Evolutionary conservation across 2,113 vertebrate genomes (phyloP), one percentile per base, ranked within the genome.

Genomic region (Steatornis caripensis): DNA sequence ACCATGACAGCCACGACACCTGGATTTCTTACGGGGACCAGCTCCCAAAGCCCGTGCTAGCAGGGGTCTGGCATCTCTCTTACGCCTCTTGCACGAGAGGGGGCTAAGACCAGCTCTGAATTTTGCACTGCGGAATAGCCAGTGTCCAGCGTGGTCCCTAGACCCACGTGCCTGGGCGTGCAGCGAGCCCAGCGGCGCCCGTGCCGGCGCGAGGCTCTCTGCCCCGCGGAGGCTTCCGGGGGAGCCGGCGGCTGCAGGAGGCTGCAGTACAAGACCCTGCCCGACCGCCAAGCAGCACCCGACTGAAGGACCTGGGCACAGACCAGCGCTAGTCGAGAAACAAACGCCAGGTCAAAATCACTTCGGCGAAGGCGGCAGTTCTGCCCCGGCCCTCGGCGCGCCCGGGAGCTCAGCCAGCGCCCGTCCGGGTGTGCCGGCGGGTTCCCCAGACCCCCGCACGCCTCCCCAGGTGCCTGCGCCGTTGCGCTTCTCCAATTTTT

Each of bases 51-150:
- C 1, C 16, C 7, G 49, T 17, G 58, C 70, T 5, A 9, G 2
- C 2, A 3, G 22, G 7, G n/a, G 12, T 5, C 54, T 8, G 17
- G 49, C 54, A 21, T 49, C 41, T 1, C 54, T 51, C 36, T 34
- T 2, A 0, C 0, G 8, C 12, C n/a, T 14, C 22, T 34, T 21
- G 34, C 41, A 0, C 1, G 49, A 6, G 8, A 5, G 3, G 19
- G 55, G 15, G 3, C 24, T 32, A 53, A 43, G 15, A 10, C 2
- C 37, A 8, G 41, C 2, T 23, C 7, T 24, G 49, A 15, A 4
- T 8, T 54, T 10, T 5, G 39, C 17, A 0, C 41, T 6, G 26
- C 46, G 5, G 78, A 45, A 29, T 4, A 20, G 60, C 22, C 21
- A 0, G 55, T 1, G 48, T 11, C 46, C 19, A 9, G 37, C 2